These are phyloP conservation scores for Synanthedon vespiformis DNA, from an alignment of 2,888 invertebrate genomes.

Conservation along the genomic window DNA sequence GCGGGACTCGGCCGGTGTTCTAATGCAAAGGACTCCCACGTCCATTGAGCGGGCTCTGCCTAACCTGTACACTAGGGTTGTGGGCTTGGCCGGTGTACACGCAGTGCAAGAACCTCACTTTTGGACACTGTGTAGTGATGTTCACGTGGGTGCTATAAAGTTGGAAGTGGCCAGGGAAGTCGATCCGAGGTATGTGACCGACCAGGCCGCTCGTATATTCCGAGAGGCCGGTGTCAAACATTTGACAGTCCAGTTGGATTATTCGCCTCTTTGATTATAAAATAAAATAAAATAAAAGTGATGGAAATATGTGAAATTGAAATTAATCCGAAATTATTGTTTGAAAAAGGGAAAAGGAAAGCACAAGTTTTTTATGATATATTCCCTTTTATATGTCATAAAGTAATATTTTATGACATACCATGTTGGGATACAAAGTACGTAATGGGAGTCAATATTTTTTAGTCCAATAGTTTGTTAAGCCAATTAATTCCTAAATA, in stretches of 20 bases:
- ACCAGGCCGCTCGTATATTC: constrained; percentile 95
- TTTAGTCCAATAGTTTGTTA: too few species aligned
- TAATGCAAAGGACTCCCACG: constrained; percentile 94
- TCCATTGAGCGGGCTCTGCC: constrained; percentile 85
- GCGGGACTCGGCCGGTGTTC: constrained; percentile 87
- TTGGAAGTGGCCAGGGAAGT: constrained; percentile 94
- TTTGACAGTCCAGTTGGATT: constrained; percentile 93
- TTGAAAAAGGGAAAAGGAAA: too few species aligned
- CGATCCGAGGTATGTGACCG: constrained; percentile 92
- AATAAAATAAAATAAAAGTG: too few species aligned
- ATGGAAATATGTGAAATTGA: too few species aligned
- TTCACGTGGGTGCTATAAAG: constrained; percentile 93
- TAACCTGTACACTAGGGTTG: constrained; percentile 89
- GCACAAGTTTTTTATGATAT: too few species aligned
- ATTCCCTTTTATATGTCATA: too few species aligned
- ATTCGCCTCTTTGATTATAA: constrained; percentile 73
- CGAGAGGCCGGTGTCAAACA: constrained; percentile 92
- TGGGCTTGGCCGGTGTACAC: constrained; percentile 92
- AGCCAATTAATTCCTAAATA: too few species aligned
- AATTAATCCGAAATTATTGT: too few species aligned
- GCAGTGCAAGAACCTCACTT: constrained; percentile 98
- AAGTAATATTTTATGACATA: too few species aligned
- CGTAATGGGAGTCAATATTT: too few species aligned
- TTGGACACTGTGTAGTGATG: constrained; percentile 97
- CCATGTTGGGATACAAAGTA: too few species aligned